Conservation (phyloP, 2,888 invertebrate species). For the Drosophila stalkeri region DNA sequence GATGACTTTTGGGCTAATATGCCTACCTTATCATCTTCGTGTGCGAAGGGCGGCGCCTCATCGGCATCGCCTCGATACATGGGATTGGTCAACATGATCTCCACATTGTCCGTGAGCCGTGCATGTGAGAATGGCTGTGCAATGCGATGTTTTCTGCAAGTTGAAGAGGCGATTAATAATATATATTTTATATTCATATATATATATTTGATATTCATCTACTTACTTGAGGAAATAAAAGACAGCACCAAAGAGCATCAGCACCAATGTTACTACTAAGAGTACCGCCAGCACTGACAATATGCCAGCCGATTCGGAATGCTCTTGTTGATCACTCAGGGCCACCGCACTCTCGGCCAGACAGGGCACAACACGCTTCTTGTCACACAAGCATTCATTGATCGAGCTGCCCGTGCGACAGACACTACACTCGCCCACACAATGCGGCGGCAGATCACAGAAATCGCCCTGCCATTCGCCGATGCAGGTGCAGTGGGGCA, state of each 20-base stretch:
- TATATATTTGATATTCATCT: not conserved
- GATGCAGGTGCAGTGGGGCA: conserved; percentile 87
- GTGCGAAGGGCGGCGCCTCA: conserved; percentile 87
- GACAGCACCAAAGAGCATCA: conserved; percentile 82
- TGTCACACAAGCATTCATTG: conserved; percentile 83
- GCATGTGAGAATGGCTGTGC: conserved; percentile 91
- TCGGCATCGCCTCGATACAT: conserved; percentile 93
- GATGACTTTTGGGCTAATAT: no score
- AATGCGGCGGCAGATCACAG: conserved; percentile 86
- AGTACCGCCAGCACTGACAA: conserved; percentile 82
- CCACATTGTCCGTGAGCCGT: conserved; percentile 93
- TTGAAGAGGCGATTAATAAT: not conserved
- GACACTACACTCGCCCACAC: conserved; percentile 83
- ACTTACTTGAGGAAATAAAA: conserved; percentile 85
- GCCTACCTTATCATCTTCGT: conserved; percentile 88
- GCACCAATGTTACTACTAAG: conserved; percentile 76
- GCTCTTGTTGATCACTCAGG: conserved; percentile 73
- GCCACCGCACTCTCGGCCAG: conserved; percentile 84
- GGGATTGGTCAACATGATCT: conserved; percentile 90
- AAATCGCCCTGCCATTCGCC: conserved; percentile 87
- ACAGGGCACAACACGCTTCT: conserved; percentile 82
- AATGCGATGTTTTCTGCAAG: conserved; percentile 85
- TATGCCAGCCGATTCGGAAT: conserved; percentile 66
- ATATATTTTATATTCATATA: not conserved
- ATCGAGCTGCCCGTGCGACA: conserved; percentile 84